Evolutionary conservation across 2,113 vertebrate species (phyloP), one percentile per base, ranked within the genome.

Genomic region (Lophius piscatorius): DNA sequence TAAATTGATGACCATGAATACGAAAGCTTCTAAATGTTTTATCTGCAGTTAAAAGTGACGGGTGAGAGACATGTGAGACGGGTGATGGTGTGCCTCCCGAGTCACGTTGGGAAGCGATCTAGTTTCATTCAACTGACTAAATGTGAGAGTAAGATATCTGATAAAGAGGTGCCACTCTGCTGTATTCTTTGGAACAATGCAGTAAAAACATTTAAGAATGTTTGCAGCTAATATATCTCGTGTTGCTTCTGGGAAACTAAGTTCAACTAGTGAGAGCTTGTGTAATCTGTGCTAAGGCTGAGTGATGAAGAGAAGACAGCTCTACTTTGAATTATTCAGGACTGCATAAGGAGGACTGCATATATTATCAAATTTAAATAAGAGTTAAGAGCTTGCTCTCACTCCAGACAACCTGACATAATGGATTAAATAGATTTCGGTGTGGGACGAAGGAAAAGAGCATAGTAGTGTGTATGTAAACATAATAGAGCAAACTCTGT

Each of bases 321-420:
- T 69, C 73, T 47, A 16, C 20, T 52, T 40, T 74, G 18, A 76
- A 76, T 78, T 70, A 78, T 76, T 76, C 21, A 72, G 7, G 13
- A 22, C 2, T 2, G 23, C 41, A 63, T 18, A 6, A 29, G 55
- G 57, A 21, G 63, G 36, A 45, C 0, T 6, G 24, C 4, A 13
- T 31, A 50, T 13, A 45, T 21, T 13, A 55, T 64, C 28, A 34
- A 23, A 57, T 0, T 42, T n/a, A 55, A 58, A n/a, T n/a, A 73
- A 46, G 28, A 7, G 16, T 5, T 24, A 9, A 52, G 13, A 49
- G 29, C 47, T 54, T 17, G 9, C 41, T 65, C 21, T 2, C 12
- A 3, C 14, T 45, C 31, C 22, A 62, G n/a, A 23, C 24, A 44
- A 31, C 4, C 4, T 20, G 38, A 52, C 7, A 14, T 18, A 21